Conservation (phyloP, 2,888 invertebrate genomes). For the Synergus gifuensis region DNA sequence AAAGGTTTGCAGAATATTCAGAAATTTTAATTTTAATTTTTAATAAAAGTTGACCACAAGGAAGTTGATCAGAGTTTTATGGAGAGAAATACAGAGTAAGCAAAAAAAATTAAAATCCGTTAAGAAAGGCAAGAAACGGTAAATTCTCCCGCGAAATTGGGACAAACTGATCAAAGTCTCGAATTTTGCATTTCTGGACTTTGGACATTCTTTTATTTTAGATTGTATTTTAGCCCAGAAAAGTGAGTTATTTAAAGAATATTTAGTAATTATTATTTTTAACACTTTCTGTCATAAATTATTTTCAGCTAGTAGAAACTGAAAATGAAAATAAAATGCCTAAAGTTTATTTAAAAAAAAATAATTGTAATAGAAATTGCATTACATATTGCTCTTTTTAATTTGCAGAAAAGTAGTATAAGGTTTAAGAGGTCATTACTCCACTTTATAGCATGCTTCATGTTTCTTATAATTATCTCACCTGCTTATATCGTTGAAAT, state of each 20-base stretch:
- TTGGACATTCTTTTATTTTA: background rate
- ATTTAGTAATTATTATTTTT: too few species aligned
- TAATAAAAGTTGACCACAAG: background rate
- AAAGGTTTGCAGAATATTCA: too few species aligned
- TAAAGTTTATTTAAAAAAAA: too few species aligned
- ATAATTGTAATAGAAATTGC: too few species aligned
- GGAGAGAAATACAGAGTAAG: background rate
- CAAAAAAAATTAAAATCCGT: background rate
- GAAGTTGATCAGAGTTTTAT: background rate
- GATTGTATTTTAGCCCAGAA: background rate
- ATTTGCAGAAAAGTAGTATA: background rate
- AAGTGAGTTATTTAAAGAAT: background rate
- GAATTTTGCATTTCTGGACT: background rate
- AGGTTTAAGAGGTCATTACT: background rate
- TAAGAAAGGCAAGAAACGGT: background rate
- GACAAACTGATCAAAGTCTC: background rate
- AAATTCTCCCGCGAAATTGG: slow-evolving; percentile 2
- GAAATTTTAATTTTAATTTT: background rate
- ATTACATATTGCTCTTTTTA: too few species aligned
- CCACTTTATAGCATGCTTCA: background rate
- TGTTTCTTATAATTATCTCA: slow-evolving; percentile 48
- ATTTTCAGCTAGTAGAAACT: too few species aligned
- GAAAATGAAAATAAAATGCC: too few species aligned
- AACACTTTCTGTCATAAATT: too few species aligned
- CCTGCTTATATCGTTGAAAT: slow-evolving; percentile 53